These are phyloP conservation scores for Karalla daura DNA, from an alignment of 2,797 vertebrate species.

Conservation along the genomic window DNA sequence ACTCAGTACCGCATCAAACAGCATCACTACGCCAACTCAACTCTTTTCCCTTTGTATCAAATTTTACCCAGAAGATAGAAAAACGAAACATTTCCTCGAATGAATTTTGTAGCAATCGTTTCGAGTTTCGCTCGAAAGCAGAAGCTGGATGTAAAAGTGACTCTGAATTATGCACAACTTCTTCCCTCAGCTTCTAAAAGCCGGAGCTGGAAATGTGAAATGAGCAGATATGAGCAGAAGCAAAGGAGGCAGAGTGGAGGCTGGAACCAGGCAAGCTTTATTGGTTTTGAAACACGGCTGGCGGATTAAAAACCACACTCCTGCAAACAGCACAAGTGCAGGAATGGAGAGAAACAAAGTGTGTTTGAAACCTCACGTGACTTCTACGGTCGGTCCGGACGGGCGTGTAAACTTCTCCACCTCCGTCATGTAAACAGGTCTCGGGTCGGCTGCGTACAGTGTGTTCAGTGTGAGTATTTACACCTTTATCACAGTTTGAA, in stretches of 20 bases:
- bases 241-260: not conserved
- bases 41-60: too few species aligned
- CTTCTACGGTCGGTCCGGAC: not conserved
- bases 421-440: constrained; percentile 33
- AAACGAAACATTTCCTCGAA: too few species aligned
- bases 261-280: constrained; percentile 65
- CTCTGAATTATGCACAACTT: not conserved
- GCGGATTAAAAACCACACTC: constrained; percentile 44
- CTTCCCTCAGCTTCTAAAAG: not conserved
- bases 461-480: constrained; percentile 57
- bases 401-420: constrained; percentile 25
- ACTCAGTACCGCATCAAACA: not conserved
- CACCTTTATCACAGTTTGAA: constrained; percentile 56
- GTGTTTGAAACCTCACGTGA: constrained; percentile 11
- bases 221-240: not conserved
- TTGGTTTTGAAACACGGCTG: constrained; percentile 58
- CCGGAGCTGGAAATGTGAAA: not conserved
- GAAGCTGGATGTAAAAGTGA: not conserved
- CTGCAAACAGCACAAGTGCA: constrained; percentile 18
- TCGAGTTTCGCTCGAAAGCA: not conserved
- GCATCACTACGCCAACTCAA: not conserved
- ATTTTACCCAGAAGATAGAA: too few species aligned
- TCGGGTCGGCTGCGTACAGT: constrained; percentile 21
- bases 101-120: not conserved
- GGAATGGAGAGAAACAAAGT: constrained; percentile 30